Evolutionary conservation across 2,113 vertebrate genomes (phyloP).

Genomic region (Etheostoma cragini): DNA sequence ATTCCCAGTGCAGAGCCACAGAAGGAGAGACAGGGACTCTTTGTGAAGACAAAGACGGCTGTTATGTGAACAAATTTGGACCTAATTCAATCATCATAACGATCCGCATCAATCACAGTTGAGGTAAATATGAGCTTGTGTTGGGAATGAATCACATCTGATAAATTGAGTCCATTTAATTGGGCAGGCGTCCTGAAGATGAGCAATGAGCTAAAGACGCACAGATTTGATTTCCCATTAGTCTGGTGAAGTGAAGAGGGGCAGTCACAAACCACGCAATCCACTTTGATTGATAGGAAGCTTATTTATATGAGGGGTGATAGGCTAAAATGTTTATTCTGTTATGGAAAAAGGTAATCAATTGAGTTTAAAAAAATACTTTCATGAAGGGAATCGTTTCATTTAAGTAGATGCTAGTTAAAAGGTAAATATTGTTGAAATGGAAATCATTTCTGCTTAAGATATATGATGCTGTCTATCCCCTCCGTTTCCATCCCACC

Average conservation of each 20-base stretch:
- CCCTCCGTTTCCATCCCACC: conserved; percentile 3
- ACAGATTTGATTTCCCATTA: conserved; percentile 70
- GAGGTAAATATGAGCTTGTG: conserved; percentile 70
- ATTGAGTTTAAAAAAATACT: neutral
- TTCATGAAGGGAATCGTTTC: conserved; percentile 6
- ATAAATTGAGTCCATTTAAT: conserved; percentile 75
- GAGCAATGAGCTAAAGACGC: conserved; percentile 64
- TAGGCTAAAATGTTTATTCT: neutral
- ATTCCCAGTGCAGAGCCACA: conserved; percentile 25
- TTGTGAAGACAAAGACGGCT: conserved; percentile 49
- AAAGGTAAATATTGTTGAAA: conserved; percentile 9
- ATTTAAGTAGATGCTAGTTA: neutral
- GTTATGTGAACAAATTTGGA: conserved; percentile 55
- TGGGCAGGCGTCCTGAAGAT: conserved; percentile 59
- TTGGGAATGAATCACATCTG: conserved; percentile 63
- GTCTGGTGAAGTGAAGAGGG: conserved; percentile 47
- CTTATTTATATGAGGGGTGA: conserved; percentile 21
- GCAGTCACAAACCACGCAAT: conserved; percentile 28
- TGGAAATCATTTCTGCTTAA: conserved; percentile 32
- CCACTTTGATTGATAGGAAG: conserved; percentile 47
- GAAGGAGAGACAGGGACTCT: conserved; percentile 12
- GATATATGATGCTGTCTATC: conserved; percentile 27
- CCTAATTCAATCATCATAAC: conserved; percentile 68
- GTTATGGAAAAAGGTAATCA: neutral
- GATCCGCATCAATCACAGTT: conserved; percentile 71